These are phyloP conservation scores for Platysteira castanea DNA, from an alignment of 2,113 vertebrate species.

Conservation along the genomic window DNA sequence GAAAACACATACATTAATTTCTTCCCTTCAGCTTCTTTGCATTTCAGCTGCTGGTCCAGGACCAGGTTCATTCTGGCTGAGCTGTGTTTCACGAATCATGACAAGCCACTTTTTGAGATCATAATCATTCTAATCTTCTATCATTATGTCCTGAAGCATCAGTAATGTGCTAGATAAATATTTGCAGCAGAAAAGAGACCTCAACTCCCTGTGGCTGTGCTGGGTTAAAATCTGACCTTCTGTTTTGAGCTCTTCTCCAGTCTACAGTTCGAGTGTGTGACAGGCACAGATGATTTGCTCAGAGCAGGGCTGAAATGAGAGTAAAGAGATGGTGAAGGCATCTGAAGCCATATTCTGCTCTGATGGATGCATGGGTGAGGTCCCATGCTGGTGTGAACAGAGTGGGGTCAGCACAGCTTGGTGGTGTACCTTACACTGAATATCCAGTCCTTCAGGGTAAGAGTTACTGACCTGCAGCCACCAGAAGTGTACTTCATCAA, in stretches of 20 bases:
- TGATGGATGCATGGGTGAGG: not conserved
- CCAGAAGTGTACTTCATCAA: not conserved
- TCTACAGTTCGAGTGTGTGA: not conserved
- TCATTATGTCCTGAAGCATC: not conserved
- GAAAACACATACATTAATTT: not conserved
- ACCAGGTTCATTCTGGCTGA: not conserved
- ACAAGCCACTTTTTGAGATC: not conserved
- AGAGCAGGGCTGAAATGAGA: not conserved
- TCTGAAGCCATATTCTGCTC: not conserved
- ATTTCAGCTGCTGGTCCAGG: not conserved
- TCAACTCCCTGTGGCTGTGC: not conserved
- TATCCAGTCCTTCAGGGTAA: not conserved
- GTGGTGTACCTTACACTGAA: not conserved
- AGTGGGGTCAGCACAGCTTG: not conserved
- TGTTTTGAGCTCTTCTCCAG: not conserved
- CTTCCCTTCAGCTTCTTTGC: not conserved
- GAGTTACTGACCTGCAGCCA: not conserved
- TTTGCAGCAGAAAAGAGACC: not conserved
- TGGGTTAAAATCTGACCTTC: not conserved
- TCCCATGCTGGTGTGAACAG: not conserved
- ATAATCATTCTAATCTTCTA: not conserved
- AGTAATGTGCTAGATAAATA: constrained; percentile 9
- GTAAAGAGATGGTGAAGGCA: not conserved
- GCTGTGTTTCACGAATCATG: not conserved
- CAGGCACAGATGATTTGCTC: not conserved